A percentile compares a stretch with the other conserved stretches of the same genome.
Conservation (phyloP, 1,140 invertebrate genomes). For the Gryon sp. region DNA sequence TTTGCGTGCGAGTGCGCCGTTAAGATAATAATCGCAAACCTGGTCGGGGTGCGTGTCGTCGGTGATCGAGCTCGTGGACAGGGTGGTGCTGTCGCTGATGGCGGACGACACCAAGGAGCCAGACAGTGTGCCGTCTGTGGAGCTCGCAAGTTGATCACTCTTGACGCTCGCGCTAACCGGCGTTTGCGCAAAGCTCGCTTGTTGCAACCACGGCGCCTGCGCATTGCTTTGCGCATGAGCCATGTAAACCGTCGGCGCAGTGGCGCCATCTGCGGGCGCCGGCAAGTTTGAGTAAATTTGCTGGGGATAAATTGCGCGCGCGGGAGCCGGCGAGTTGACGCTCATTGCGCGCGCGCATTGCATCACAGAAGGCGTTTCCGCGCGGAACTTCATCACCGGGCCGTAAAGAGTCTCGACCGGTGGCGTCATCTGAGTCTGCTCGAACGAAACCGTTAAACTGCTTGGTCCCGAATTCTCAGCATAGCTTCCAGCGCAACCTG, state of each 20-base stretch:
- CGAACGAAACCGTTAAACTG: constrained; percentile 61
- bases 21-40: constrained; percentile 73
- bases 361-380: constrained; percentile 60
- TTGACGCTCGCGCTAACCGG: constrained; percentile 13
- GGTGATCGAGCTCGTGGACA: constrained; percentile 73
- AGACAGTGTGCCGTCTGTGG: constrained; percentile 69
- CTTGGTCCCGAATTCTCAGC: constrained; percentile 66
- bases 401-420: constrained; percentile 73
- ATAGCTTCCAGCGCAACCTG: constrained; percentile 67
- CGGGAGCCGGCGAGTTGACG: constrained; percentile 59
- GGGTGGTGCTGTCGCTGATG: constrained; percentile 72
- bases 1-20: constrained; percentile 16
- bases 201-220: constrained; percentile 71
- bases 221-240: constrained; percentile 69
- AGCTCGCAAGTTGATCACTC: constrained; percentile 66
- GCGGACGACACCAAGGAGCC: constrained; percentile 74
- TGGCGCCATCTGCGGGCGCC: constrained; percentile 24
- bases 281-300: constrained; percentile 74
- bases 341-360: constrained; percentile 63
- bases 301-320: constrained; percentile 69
- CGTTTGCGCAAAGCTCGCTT: constrained; percentile 51
- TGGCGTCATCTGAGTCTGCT: constrained; percentile 27
- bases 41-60: constrained; percentile 76
- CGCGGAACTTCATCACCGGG: constrained; percentile 76
- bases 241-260: constrained; percentile 69